Percentiles rank a stretch among this genome's conserved stretches.
Conservation (phyloP, 2,113 vertebrate species). For the Gavia stellata region DNA sequence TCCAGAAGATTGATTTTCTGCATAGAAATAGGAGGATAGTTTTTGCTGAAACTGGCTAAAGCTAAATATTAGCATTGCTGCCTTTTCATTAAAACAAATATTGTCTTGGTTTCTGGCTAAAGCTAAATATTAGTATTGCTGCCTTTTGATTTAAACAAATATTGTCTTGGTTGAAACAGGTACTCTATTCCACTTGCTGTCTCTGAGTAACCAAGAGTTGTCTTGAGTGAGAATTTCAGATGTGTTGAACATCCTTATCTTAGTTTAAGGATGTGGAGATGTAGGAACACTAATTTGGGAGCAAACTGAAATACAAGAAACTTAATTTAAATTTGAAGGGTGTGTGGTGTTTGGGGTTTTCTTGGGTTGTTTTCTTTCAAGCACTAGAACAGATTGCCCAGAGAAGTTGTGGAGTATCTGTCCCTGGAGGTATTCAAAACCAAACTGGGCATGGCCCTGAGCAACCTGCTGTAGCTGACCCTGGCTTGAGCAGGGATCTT, state of each 20-base stretch:
- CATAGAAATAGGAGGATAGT: neutral
- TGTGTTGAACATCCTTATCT: neutral
- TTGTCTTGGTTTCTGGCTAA: neutral
- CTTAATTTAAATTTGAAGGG: neutral
- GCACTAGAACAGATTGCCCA: neutral
- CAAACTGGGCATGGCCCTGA: neutral
- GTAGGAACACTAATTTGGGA: neutral
- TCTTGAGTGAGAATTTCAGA: neutral
- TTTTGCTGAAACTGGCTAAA: neutral
- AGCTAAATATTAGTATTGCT: neutral
- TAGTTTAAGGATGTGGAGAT: neutral
- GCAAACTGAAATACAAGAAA: neutral
- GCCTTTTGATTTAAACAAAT: neutral
- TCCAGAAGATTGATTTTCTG: neutral
- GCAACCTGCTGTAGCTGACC: neutral
- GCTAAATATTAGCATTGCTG: neutral
- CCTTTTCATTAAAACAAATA: neutral
- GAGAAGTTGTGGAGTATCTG: neutral
- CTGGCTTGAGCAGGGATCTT: neutral
- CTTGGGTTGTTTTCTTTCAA: neutral
- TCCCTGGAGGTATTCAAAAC: neutral
- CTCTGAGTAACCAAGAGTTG: neutral
- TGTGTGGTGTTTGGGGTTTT: neutral
- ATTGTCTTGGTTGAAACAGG: neutral
- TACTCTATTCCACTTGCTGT: neutral